Evolutionary conservation across 2,888 invertebrate species (phyloP).

Genomic region (Patella ulyssiponensis): DNA sequence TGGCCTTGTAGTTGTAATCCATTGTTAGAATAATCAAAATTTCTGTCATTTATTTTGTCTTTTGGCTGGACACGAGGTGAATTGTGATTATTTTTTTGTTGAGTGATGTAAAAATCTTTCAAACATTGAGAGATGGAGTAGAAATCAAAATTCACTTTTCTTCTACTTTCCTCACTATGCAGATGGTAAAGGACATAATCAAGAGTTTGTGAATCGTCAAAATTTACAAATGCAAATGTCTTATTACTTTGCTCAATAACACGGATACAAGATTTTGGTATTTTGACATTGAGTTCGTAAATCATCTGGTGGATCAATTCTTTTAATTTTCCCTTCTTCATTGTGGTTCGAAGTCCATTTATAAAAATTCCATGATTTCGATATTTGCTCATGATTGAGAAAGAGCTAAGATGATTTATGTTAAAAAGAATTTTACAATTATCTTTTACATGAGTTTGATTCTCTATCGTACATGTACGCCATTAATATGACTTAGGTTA

Average conservation of each 20-base stretch:
- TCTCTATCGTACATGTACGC: too few relatives aligned
- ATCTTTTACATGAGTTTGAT: too few relatives aligned
- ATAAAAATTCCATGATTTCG: slow-evolving; percentile 40
- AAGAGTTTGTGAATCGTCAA: slow-evolving; percentile 43
- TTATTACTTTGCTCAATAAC: slow-evolving; percentile 18
- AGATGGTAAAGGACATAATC: slow-evolving; percentile 39
- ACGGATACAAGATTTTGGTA: slow-evolving; percentile 18
- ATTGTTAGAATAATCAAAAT: neutral
- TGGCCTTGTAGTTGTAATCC: neutral
- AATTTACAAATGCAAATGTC: slow-evolving; percentile 43
- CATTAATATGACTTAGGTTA: too few relatives aligned
- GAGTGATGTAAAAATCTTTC: too few relatives aligned
- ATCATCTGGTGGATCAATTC: slow-evolving; percentile 41
- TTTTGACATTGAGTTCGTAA: slow-evolving; percentile 18
- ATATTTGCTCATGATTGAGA: too few relatives aligned
- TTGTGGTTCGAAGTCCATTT: slow-evolving; percentile 45
- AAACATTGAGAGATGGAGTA: neutral
- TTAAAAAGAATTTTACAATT: neutral
- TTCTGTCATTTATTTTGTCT: neutral
- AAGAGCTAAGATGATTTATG: slow-evolving; percentile 6
- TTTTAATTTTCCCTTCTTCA: slow-evolving; percentile 40
- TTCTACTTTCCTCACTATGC: neutral
- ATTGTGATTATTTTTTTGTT: too few relatives aligned
- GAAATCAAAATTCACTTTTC: slow-evolving; percentile 14
- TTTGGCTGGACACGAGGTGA: neutral